Percentiles rank a stretch among this genome's conserved stretches.
Evolutionary conservation across 2,797 vertebrate species (phyloP).

Genomic region (Pantherophis vulpinus): DNA sequence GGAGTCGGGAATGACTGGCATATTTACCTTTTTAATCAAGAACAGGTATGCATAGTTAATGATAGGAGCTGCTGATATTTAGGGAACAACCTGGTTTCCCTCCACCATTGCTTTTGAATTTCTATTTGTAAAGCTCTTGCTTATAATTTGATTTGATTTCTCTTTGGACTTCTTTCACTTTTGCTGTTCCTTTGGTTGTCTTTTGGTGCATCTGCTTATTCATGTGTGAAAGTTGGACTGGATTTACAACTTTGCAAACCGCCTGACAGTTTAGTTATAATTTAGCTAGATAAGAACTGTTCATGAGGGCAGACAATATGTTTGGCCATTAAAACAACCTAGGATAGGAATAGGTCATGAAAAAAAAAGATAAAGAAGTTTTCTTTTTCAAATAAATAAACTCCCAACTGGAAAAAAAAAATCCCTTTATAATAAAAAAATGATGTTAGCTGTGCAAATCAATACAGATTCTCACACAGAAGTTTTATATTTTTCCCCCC

Average conservation of each 20-base stretch:
- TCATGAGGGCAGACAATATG: background rate
- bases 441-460: background rate
- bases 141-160: background rate
- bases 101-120: background rate
- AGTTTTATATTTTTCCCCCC: background rate
- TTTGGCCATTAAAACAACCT: background rate
- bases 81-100: background rate
- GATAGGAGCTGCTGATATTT: background rate
- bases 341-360: background rate
- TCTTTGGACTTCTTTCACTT: background rate
- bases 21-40: background rate
- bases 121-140: background rate
- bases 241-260: background rate
- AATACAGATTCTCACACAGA: background rate
- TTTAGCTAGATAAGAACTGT: background rate
- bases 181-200: background rate
- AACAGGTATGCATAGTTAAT: background rate
- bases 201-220: background rate
- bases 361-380: background rate
- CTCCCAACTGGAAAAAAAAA: background rate
- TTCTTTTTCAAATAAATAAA: background rate
- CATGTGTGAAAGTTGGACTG: background rate
- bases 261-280: background rate
- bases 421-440: background rate
- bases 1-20: no score